phyloP scores from a whole-genome alignment of 2,888 invertebrate species.

The Drosophila vallismaia region DNA sequence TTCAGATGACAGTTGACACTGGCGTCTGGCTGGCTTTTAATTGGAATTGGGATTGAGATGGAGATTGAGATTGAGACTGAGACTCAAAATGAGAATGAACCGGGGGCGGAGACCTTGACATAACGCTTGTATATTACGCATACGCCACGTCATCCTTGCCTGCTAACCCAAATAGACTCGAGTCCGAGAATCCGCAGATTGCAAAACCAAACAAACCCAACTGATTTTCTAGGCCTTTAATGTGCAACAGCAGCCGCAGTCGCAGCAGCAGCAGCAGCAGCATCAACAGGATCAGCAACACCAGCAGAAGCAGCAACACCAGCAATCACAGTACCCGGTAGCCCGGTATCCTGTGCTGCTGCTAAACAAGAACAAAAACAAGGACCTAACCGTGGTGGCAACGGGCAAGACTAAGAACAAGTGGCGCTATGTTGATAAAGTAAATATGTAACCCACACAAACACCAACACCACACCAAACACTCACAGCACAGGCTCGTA shows the following conservation, averaged over 20 bases:
- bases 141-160: conserved; percentile 62
- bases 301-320: conserved; percentile 45
- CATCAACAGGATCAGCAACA: conserved; percentile 46
- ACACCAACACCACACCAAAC: conserved; percentile 18
- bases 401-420: conserved; percentile 83
- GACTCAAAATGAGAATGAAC: conserved; percentile 21
- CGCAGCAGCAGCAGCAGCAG: conserved; percentile 26
- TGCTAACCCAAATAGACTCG: conserved; percentile 35
- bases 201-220: conserved; percentile 29
- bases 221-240: conserved; percentile 74
- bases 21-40: conserved; percentile 49
- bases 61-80: conserved; percentile 15
- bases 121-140: conserved; percentile 67
- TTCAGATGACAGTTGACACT: conserved; percentile 37
- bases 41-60: conserved; percentile 34
- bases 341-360: conserved; percentile 84
- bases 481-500: conserved; percentile 33
- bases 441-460: conserved; percentile 79
- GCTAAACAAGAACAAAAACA: conserved; percentile 83
- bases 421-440: conserved; percentile 83
- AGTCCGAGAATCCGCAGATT: conserved; percentile 3
- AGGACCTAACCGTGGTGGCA: conserved; percentile 83
- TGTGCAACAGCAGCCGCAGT: conserved; percentile 53
- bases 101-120: conserved; percentile 38
- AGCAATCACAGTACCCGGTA: conserved; percentile 51